These are phyloP conservation scores for Tokudaia tokunoshimensis DNA, from an alignment of 2,797 vertebrate species.

Conservation along the genomic window DNA sequence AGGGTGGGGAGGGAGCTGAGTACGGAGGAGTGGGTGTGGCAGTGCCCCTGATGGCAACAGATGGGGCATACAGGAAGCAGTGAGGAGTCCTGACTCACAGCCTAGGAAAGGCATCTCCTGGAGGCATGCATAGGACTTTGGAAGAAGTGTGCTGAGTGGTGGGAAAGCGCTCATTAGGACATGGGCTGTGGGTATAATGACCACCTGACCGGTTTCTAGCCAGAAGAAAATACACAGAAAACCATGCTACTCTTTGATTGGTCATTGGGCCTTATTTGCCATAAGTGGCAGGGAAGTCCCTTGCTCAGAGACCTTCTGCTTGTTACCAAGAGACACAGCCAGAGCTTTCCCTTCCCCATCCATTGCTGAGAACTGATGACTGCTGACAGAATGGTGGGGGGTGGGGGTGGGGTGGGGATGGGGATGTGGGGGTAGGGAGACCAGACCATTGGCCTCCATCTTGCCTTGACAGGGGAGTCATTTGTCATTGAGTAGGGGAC, in stretches of 20 bases:
- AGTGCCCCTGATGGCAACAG: not conserved
- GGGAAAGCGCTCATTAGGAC: not conserved
- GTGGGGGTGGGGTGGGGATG: no score
- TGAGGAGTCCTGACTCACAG: accelerated
- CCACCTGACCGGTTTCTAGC: no score
- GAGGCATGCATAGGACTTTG: not conserved
- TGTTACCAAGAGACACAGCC: not conserved
- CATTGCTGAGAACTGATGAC: slow-evolving; percentile 7
- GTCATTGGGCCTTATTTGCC: not conserved
- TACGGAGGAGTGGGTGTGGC: no score
- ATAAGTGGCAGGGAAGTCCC: not conserved
- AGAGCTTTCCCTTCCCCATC: not conserved
- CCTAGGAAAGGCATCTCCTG: not conserved
- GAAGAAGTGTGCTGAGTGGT: not conserved
- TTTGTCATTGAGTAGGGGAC: slow-evolving; percentile 69
- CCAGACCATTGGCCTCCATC: slow-evolving; percentile 11
- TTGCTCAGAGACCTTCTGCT: not conserved
- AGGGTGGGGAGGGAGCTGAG: not conserved
- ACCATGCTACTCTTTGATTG: not conserved
- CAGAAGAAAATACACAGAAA: not conserved
- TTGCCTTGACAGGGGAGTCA: slow-evolving; percentile 31
- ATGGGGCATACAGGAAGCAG: not conserved
- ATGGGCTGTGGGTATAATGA: not conserved
- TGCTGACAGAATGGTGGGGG: not conserved
- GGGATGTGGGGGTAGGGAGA: no score